Base-by-base conservation (phyloP, 1,140 invertebrate genomes). In the Spodoptera litura region DNA sequence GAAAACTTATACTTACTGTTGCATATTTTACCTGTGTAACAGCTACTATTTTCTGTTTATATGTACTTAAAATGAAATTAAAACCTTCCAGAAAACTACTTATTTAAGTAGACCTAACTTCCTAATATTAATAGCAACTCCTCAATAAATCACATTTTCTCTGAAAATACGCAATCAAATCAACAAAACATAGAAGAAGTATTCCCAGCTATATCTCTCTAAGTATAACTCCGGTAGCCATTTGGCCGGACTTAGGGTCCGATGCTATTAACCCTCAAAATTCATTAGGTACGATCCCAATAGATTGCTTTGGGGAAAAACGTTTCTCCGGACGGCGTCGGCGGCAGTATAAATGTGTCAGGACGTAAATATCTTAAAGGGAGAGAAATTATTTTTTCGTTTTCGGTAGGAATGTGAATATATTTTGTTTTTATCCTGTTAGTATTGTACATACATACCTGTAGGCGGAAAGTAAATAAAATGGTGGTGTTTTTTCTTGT, bases 241-340 rank as follows among this genome's bases (percentile, higher is more conserved):
- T 75, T 75, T 75, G 52, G 49, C 51, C 53, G 68, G 53, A 71
- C 68, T 8, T 15, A 31, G 56, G 74, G 61, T 38, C 56, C 71
- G 70, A 8, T 53, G 68, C 83, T 73, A 81, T 84, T 84, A 81
- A 81, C 78, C 78, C 72, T 79, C 56, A 79, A 84, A 81, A 84
- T 81, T 81, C 79, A 84, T 84, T 81, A 79, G 77, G 78, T 76
- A 64, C 71, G 81, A 71, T 31, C 75, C 79, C 31, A 78, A 84
- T 68, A 78, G 82, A 86, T 84, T 86, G 83, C 81, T 86, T 78
- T 27, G 70, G 78, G 81, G 82, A 86, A 83, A 86, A 84, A 84
- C 83, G 71, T 78, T 81, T 78, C 80, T 55, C 73, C 61, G 80
- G 52, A 59, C 55, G 11, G 10, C 51, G 13, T 9, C 44, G 49